These are phyloP conservation scores for Terrapene triunguis DNA, from an alignment of 2,113 vertebrate genomes.

Conservation along the genomic window DNA sequence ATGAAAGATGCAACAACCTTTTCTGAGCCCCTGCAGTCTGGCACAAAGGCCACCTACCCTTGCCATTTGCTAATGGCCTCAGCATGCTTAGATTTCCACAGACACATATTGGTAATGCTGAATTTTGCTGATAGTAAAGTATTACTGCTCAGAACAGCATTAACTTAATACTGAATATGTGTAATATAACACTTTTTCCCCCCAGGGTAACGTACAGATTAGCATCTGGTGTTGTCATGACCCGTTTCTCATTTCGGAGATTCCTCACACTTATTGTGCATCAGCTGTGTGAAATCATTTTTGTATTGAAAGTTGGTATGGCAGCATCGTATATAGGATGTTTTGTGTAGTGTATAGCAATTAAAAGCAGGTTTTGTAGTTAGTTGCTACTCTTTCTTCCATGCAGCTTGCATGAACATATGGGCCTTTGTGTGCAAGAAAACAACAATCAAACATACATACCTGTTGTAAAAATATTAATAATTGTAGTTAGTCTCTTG, in stretches of 20 bases:
- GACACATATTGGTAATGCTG: not conserved
- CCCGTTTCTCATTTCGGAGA: not conserved
- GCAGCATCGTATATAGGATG: not conserved
- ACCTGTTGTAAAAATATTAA: not conserved
- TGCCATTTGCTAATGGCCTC: not conserved
- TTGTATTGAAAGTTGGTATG: not conserved
- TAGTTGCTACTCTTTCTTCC: not conserved
- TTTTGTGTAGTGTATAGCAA: not conserved
- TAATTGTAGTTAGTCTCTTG: not conserved
- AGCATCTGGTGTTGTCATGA: not conserved
- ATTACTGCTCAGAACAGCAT: not conserved
- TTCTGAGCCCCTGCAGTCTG: not conserved
- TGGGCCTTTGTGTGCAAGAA: not conserved
- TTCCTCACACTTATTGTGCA: not conserved
- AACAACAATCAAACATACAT: not conserved
- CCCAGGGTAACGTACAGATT: not conserved
- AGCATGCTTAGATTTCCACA: not conserved
- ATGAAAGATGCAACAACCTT: not conserved
- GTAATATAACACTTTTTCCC: not conserved
- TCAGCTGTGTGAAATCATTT: not conserved
- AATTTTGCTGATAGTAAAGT: not conserved
- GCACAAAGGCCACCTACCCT: not conserved
- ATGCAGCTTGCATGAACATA: accelerated
- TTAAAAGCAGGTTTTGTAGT: accelerated
- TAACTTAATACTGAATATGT: not conserved